A percentile compares a stretch with the other conserved stretches of the same genome.
Evolutionary conservation across 2,888 invertebrate species (phyloP).

Genomic region (Xanthorhoe designata): DNA sequence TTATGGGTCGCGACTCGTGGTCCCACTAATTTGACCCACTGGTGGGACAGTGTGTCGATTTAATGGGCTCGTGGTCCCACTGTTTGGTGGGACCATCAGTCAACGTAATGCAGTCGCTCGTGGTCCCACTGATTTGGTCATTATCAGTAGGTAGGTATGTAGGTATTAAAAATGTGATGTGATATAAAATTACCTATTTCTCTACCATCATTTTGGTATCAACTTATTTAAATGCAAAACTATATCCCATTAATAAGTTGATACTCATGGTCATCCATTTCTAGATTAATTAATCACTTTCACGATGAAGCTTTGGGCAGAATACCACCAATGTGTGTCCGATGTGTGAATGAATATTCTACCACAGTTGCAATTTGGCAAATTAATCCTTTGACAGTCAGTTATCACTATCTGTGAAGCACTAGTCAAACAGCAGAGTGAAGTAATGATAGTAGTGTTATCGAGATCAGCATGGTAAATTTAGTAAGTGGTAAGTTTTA

Average conservation of each 20-base stretch:
- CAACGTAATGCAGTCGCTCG: no score
- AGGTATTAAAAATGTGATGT: background rate
- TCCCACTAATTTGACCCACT: no score
- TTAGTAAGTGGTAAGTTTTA: no score
- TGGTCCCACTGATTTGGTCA: no score
- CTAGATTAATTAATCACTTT: background rate
- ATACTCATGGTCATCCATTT: background rate
- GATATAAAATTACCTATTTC: no score
- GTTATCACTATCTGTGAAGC: background rate
- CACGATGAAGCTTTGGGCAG: background rate
- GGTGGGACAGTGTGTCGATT: no score
- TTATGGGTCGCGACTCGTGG: no score
- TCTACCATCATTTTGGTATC: background rate
- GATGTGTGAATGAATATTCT: background rate
- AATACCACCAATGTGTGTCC: background rate
- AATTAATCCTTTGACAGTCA: slow-evolving; percentile 6
- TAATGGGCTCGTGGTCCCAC: no score
- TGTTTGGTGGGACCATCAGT: no score
- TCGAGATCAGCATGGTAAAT: background rate
- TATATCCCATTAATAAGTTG: no score
- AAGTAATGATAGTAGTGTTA: background rate
- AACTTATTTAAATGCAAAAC: background rate
- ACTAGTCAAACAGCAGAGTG: background rate
- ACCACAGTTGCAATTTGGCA: background rate
- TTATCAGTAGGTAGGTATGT: no score